Conservation (phyloP, 2,888 invertebrate genomes). For the Patella ulyssiponensis region DNA sequence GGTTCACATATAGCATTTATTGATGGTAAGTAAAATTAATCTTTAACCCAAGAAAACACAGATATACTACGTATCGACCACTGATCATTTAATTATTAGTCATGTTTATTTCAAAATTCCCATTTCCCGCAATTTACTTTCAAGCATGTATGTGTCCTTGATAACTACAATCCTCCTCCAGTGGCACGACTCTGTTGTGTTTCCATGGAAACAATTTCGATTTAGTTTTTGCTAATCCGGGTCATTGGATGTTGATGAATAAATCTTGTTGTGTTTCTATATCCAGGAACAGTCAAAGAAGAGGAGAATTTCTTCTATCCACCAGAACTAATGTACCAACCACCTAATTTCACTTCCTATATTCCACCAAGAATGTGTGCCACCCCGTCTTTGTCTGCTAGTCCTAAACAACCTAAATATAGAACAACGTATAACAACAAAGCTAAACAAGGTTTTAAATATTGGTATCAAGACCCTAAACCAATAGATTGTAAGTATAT, state of each 20-base stretch:
- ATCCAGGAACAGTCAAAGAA: constrained; percentile 52
- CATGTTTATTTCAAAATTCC: no score
- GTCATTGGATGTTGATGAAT: background rate
- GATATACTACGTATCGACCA: no score
- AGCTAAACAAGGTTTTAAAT: constrained; percentile 55
- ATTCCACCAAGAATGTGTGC: constrained; percentile 24
- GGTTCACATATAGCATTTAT: constrained; percentile 60
- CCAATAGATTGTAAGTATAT: constrained; percentile 60
- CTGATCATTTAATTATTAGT: no score
- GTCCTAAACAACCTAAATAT: constrained; percentile 21
- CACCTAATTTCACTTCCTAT: constrained; percentile 31
- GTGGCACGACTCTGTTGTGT: background rate
- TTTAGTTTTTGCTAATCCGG: background rate
- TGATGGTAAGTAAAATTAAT: constrained; percentile 47
- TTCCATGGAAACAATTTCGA: background rate
- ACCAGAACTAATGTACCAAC: constrained; percentile 36
- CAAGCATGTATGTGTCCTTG: no score
- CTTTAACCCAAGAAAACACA: no score
- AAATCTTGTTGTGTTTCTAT: constrained; percentile 8
- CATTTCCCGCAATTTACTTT: no score
- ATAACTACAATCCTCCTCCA: no score
- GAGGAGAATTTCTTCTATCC: constrained; percentile 57
- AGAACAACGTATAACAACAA: constrained; percentile 45
- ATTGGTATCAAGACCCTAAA: constrained; percentile 59
- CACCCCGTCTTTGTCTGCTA: background rate